A percentile compares a stretch with the other conserved stretches of the same genome.
phyloP scores from a whole-genome alignment of 2,888 invertebrate genomes.

The Drosophila mimica region DNA sequence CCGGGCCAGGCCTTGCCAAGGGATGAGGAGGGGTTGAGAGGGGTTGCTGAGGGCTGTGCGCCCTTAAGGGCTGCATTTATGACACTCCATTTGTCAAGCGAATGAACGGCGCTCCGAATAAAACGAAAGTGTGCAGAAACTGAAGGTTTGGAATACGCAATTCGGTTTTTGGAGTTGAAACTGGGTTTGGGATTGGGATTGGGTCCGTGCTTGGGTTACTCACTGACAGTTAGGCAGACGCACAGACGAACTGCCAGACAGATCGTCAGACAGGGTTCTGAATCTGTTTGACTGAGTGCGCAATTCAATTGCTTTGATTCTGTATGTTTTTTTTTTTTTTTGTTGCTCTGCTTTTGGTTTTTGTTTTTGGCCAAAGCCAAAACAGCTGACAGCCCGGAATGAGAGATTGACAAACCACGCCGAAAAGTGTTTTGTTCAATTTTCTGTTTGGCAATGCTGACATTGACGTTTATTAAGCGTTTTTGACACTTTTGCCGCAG shows the following conservation, averaged over 20 bases:
- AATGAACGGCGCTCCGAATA: slow-evolving; percentile 57
- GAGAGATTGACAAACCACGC: slow-evolving; percentile 50
- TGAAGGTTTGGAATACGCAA: slow-evolving; percentile 40
- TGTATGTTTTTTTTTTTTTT: slow-evolving; percentile 23
- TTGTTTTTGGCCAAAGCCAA: slow-evolving; percentile 40
- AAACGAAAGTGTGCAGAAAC: slow-evolving; percentile 64
- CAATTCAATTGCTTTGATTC: slow-evolving; percentile 79
- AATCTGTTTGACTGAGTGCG: slow-evolving; percentile 59
- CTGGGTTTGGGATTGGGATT: slow-evolving; percentile 21
- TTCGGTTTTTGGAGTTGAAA: slow-evolving; percentile 26
- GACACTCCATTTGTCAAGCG: slow-evolving; percentile 81
- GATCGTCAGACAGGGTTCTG: slow-evolving; percentile 12
- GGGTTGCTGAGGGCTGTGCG: slow-evolving; percentile 47
- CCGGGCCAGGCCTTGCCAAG: background rate
- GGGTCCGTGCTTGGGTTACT: slow-evolving; percentile 41
- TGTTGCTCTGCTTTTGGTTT: slow-evolving; percentile 20
- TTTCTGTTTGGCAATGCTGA: slow-evolving; percentile 72
- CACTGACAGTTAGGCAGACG: slow-evolving; percentile 26
- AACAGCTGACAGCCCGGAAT: slow-evolving; percentile 45
- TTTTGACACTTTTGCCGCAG: slow-evolving; percentile 75
- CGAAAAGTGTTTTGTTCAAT: slow-evolving; percentile 73
- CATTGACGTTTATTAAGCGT: slow-evolving; percentile 81
- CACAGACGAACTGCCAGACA: slow-evolving; percentile 1
- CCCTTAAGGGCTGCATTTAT: slow-evolving; percentile 81
- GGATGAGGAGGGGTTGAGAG: slow-evolving; percentile 17